phyloP scores from a whole-genome alignment of 1,140 invertebrate genomes.

The Apolygus lucorum region DNA sequence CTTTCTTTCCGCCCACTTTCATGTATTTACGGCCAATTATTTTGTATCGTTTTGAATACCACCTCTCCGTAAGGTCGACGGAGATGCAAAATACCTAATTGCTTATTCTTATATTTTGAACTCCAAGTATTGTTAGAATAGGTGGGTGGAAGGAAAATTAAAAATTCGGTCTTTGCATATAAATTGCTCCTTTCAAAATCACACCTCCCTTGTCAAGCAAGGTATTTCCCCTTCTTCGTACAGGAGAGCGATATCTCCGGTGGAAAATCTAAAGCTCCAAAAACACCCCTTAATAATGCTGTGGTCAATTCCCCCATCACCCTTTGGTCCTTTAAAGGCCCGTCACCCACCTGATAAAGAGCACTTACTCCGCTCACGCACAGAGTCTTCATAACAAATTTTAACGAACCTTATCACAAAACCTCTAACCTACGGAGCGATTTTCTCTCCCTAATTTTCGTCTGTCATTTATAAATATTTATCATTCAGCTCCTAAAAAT shows the following conservation, averaged over 20 bases:
- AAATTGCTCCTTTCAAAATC: slow-evolving; percentile 18
- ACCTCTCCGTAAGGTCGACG: too few species aligned
- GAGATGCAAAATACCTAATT: too few species aligned
- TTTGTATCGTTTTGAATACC: too few species aligned
- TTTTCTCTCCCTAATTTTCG: background rate
- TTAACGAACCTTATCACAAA: slow-evolving; percentile 18
- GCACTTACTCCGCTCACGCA: background rate
- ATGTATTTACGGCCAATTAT: too few species aligned
- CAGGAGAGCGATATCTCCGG: background rate
- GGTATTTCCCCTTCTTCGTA: background rate
- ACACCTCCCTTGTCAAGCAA: background rate
- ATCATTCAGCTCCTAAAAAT: background rate
- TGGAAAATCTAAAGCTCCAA: slow-evolving; percentile 7
- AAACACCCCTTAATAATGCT: slow-evolving; percentile 8
- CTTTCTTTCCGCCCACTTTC: too few species aligned
- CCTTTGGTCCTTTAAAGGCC: too few species aligned
- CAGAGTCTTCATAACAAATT: slow-evolving; percentile 19
- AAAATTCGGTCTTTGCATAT: slow-evolving; percentile 17
- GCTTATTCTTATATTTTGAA: too few species aligned
- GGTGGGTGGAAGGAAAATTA: too few species aligned
- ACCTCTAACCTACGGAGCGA: slow-evolving; percentile 5
- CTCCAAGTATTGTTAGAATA: too few species aligned
- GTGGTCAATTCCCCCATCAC: background rate
- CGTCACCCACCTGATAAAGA: background rate
- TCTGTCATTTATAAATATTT: background rate